Conservation (phyloP, 2,113 vertebrate species). For the Noctilio leporinus region DNA sequence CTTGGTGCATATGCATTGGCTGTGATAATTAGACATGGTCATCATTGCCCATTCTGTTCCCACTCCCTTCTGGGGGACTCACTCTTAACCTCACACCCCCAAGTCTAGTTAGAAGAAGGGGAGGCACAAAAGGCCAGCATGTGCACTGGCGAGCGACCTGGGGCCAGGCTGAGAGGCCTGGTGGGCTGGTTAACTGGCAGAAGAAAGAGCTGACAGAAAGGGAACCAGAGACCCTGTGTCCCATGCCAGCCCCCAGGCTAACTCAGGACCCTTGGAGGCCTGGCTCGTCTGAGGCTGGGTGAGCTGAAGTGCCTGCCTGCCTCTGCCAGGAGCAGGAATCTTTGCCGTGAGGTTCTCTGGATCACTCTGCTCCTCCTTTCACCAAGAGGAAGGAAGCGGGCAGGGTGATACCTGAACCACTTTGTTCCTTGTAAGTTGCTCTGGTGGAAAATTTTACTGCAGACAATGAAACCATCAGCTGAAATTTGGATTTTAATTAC, state of each 20-base stretch:
- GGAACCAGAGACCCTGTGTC: neutral
- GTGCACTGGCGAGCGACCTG: rapidly evolving
- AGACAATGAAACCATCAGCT: neutral
- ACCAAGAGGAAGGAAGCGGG: neutral
- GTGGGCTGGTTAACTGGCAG: no score
- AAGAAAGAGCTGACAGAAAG: neutral
- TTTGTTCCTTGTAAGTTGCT: neutral
- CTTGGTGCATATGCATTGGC: rapidly evolving
- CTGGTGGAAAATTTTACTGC: neutral
- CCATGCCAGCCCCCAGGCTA: neutral
- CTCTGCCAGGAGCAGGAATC: neutral
- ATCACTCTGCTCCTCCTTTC: neutral
- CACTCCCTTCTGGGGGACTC: neutral
- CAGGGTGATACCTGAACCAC: no score
- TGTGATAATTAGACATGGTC: neutral
- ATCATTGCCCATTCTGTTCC: neutral
- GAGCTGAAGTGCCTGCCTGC: rapidly evolving
- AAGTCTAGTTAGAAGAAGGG: neutral
- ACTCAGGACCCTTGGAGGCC: neutral
- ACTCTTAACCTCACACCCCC: neutral
- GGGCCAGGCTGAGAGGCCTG: neutral
- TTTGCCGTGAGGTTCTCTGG: rapidly evolving
- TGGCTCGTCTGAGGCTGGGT: neutral
- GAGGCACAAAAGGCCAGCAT: neutral
- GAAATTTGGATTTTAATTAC: neutral